These are phyloP conservation scores for Adrianichthys oophorus DNA, from an alignment of 2,797 vertebrate species.

Conservation along the genomic window DNA sequence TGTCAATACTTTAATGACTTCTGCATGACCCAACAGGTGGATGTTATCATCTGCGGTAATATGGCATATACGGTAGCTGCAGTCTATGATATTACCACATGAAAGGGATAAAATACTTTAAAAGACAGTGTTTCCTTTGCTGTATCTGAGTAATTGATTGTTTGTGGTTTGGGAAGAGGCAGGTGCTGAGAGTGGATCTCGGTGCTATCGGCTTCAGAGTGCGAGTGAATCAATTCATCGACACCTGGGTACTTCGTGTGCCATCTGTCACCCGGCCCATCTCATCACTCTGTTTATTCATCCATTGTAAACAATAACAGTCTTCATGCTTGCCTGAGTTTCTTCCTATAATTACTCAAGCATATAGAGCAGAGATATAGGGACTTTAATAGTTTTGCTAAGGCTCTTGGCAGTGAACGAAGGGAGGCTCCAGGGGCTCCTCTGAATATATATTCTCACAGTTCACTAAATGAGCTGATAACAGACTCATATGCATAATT, in stretches of 20 bases:
- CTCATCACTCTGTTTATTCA: conserved; percentile 70
- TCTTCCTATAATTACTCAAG: conserved; percentile 57
- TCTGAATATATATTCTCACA: conserved; percentile 45
- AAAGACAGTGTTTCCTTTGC: conserved; percentile 36
- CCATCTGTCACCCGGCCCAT: conserved; percentile 64
- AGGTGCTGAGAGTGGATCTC: conserved; percentile 12
- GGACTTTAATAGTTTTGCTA: conserved; percentile 22
- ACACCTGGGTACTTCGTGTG: conserved; percentile 39
- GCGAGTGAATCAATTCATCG: conserved; percentile 61
- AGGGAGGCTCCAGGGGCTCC: conserved; percentile 24
- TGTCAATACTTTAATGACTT: conserved; percentile 41
- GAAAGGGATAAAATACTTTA: conserved; percentile 4
- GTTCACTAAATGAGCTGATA: conserved; percentile 59
- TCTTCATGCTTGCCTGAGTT: conserved; percentile 44
- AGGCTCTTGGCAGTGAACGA: conserved; percentile 11
- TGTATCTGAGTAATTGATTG: conserved; percentile 41
- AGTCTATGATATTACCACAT: conserved; percentile 13
- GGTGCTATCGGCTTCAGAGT: conserved; percentile 40
- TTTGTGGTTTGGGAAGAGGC: conserved; percentile 11
- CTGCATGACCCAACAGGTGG: conserved; percentile 24
- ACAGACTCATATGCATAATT: conserved; percentile 75
- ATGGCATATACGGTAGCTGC: not conserved
- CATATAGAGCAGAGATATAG: conserved; percentile 33
- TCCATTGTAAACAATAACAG: conserved; percentile 67
- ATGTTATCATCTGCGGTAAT: conserved; percentile 24